A percentile compares a stretch with the other conserved stretches of the same genome.
phyloP scores from a whole-genome alignment of 1,140 invertebrate species.

The Hetaerina americana region DNA sequence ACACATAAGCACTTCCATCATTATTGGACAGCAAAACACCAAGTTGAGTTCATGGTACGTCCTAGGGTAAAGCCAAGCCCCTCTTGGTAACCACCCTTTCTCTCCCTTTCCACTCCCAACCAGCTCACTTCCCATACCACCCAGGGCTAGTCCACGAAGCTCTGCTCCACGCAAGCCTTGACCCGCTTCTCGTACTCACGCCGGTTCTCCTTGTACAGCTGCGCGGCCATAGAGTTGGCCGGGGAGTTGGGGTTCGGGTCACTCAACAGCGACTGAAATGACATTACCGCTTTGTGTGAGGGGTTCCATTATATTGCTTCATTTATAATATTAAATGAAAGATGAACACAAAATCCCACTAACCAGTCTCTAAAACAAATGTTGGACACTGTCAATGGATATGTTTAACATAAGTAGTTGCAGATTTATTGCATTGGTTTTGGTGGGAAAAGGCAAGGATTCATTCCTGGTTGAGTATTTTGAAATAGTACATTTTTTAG shows the following conservation, averaged over 20 bases:
- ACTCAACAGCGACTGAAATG: slow-evolving; percentile 78
- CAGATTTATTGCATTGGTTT: no score
- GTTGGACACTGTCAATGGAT: no score
- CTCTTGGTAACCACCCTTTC: neutral
- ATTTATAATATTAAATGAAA: no score
- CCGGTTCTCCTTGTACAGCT: slow-evolving; percentile 90
- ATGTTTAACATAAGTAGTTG: no score
- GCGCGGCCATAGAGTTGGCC: slow-evolving; percentile 90
- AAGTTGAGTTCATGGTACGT: no score
- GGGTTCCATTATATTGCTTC: no score
- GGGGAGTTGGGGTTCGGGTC: slow-evolving; percentile 95
- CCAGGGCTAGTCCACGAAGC: slow-evolving; percentile 72
- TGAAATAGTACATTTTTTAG: no score
- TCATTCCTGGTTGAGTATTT: no score
- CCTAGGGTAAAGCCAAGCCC: neutral
- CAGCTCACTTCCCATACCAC: neutral
- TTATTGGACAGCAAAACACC: neutral
- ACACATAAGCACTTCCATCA: neutral
- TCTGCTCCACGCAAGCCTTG: slow-evolving; percentile 92
- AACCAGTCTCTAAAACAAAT: no score
- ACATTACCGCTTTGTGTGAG: neutral
- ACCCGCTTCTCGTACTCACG: slow-evolving; percentile 94
- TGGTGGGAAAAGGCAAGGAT: no score
- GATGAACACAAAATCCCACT: no score
- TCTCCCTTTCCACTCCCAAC: neutral